phyloP scores from a whole-genome alignment of 2,888 invertebrate species.

The Drosophila ezoana region DNA sequence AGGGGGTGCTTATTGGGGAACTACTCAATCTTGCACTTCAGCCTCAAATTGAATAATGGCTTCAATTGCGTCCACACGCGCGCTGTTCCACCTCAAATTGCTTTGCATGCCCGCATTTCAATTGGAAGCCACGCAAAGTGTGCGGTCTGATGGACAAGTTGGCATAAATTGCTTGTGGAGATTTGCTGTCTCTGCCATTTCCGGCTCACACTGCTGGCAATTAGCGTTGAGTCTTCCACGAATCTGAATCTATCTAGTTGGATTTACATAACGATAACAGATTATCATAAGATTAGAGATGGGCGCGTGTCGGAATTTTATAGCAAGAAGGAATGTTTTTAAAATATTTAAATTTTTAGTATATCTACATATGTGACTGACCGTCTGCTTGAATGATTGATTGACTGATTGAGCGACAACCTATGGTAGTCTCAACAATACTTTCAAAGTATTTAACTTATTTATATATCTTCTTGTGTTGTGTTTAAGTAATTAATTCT shows the following conservation, averaged over 20 bases:
- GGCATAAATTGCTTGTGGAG: constrained; percentile 62
- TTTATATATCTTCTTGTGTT: too few species aligned
- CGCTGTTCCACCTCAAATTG: constrained; percentile 36
- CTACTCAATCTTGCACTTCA: constrained; percentile 52
- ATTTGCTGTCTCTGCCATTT: constrained; percentile 47
- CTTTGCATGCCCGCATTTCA: constrained; percentile 63
- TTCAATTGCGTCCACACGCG: constrained; percentile 39
- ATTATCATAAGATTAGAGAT: not conserved
- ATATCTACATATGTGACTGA: not conserved
- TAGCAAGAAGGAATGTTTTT: not conserved
- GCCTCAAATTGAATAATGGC: constrained; percentile 56
- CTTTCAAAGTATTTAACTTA: too few species aligned
- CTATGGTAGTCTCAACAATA: too few species aligned
- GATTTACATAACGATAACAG: constrained; percentile 18
- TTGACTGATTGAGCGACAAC: too few species aligned
- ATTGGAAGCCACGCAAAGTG: constrained; percentile 44
- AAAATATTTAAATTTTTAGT: constrained; percentile 2
- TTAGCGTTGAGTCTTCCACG: constrained; percentile 12
- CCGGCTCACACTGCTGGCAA: constrained; percentile 48
- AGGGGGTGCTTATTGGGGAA: not conserved
- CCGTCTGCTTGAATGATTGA: not conserved
- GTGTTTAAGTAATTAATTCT: too few species aligned
- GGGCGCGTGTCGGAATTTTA: constrained; percentile 4
- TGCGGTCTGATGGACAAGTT: constrained; percentile 26
- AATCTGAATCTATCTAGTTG: not conserved